phyloP scores from a whole-genome alignment of 2,113 vertebrate genomes.

The Raja brachyura region DNA sequence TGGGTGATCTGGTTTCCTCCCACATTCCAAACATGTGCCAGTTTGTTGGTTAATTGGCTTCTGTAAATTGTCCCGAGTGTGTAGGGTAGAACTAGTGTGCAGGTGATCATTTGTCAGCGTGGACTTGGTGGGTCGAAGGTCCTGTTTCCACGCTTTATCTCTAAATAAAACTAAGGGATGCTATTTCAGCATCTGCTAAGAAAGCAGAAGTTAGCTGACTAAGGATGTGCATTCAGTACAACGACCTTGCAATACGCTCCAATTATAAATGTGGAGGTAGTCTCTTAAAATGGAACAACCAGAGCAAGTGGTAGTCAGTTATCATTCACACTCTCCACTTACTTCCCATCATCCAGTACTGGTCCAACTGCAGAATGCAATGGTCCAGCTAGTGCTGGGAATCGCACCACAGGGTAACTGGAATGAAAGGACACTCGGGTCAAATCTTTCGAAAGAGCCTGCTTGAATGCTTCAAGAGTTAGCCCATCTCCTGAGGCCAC shows the following conservation, averaged over 20 bases:
- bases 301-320: not conserved
- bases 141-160: too few species aligned
- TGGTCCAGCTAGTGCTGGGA: not conserved
- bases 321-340: not conserved
- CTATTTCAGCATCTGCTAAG: not conserved
- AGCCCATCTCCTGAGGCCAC: not conserved
- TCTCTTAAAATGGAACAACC: not conserved
- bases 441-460: not conserved
- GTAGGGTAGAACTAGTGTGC: too few species aligned
- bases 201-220: not conserved
- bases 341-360: too few species aligned
- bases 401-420: not conserved
- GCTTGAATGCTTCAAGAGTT: not conserved
- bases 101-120: too few species aligned
- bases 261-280: not conserved
- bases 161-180: not conserved
- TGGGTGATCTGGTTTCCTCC: too few species aligned
- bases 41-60: too few species aligned
- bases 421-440: not conserved
- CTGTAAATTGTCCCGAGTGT: too few species aligned
- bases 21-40: too few species aligned
- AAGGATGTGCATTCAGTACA: not conserved
- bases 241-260: not conserved
- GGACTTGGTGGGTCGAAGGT: too few species aligned
- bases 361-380: not conserved